Evolutionary conservation across 2,113 vertebrate genomes (phyloP), one percentile per base, ranked within the genome.

Genomic region (Polyodon spathula): DNA sequence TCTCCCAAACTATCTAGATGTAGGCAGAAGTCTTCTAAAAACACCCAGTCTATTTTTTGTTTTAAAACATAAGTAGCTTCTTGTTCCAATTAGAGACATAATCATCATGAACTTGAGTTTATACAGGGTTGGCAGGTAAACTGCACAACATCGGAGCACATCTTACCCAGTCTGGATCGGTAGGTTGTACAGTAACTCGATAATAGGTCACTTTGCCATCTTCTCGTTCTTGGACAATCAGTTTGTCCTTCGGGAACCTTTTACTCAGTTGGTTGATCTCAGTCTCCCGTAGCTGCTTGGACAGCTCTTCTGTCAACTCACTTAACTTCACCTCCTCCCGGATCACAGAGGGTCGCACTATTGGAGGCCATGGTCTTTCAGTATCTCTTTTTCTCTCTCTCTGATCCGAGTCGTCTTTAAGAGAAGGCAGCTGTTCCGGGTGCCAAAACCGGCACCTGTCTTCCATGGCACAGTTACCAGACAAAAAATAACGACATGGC

Each of bases 91-190:
- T 44, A 52, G 39, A 54, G 14, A 66, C n/a, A 10, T 59, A 58
- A 14, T 6, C 11, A 12, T 14, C 14, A 37, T 40, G 54, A n/a
- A 8, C 3, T 15, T 40, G 40, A 1, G n/a, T 58, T 12, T 44
- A 37, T 44, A 60, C 41, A 48, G 58, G 40, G 6, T 17, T 41
- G 58, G 48, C 39, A 61, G 7, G 8, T 44, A 41, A 46, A 48
- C n/a, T n/a, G n/a, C n/a, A n/a, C n/a, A n/a, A n/a, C n/a, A n/a
- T n/a, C n/a, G 38, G 56, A 46, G 10, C 37, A 27, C 3, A 54
- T 8, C 61, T 74, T 76, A 89, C 88, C 88, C 88, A 90, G 69
- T 90, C 87, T 56, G 88, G 88, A 70, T 90, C 88, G 0, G 85
- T 84, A 42, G 86, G 74, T 59, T 73, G 67, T 4, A 90, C 81